Conservation (phyloP, 2,797 vertebrate genomes). For the Hyperoplus immaculatus region DNA sequence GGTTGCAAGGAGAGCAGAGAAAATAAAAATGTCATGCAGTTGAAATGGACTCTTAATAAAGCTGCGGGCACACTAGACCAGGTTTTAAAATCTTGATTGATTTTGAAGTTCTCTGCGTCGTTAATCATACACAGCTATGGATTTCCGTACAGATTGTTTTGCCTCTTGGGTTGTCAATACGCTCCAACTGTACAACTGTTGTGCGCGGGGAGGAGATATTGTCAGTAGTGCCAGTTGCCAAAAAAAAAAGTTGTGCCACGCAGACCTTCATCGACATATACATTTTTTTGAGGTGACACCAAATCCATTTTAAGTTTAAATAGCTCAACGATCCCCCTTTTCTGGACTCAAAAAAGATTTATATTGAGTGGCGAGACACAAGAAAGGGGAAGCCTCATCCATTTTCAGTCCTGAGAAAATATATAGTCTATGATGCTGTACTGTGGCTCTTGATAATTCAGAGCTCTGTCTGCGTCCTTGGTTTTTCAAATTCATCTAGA, state of each 20-base stretch:
- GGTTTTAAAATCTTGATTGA: slow-evolving; percentile 63
- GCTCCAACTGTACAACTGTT: slow-evolving; percentile 22
- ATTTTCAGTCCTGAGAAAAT: neutral
- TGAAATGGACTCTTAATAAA: slow-evolving; percentile 66
- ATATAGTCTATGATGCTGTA: neutral
- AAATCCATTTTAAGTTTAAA: slow-evolving; percentile 17
- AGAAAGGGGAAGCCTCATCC: neutral
- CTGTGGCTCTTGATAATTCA: neutral
- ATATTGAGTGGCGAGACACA: neutral
- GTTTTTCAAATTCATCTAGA: neutral
- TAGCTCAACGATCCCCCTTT: neutral
- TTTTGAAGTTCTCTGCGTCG: slow-evolving; percentile 58
- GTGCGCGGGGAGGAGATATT: slow-evolving; percentile 27
- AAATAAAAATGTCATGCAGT: slow-evolving; percentile 61
- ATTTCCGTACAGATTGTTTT: slow-evolving; percentile 57
- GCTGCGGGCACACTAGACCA: slow-evolving; percentile 44
- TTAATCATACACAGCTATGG: slow-evolving; percentile 63
- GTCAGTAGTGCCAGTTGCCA: neutral
- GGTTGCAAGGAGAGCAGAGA: slow-evolving; percentile 52
- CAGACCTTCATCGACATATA: slow-evolving; percentile 4
- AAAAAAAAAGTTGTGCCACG: neutral
- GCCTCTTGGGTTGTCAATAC: slow-evolving; percentile 50
- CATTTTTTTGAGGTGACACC: neutral
- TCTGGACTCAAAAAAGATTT: neutral
- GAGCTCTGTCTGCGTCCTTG: neutral